Evolutionary conservation across 2,113 vertebrate genomes (phyloP), one percentile per base, ranked within the genome.

Genomic region (Sigmodon hispidus): DNA sequence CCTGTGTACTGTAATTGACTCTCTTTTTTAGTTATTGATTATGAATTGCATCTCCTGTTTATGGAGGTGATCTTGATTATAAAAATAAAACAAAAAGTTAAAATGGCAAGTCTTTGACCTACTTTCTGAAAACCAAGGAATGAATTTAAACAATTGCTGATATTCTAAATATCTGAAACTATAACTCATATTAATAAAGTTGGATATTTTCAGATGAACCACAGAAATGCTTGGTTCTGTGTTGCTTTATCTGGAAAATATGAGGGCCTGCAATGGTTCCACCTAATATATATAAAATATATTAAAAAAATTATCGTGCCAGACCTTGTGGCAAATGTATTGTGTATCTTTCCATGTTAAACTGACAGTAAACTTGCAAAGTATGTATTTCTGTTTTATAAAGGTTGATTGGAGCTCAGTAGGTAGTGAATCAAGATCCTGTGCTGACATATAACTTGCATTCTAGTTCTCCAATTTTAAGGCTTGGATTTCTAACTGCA

Each of bases 1-100:
- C 83, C 15, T 40, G 9, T 55, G 5, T 95, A 45, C 24, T 48
- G 9, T 55, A n/a, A 50, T 67, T 72, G 59, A 26, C 31, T 90
- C 48, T 93, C 84, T 94, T 89, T 77, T 52, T 15, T 59, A 91
- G n/a, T 85, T 91, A 61, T 55, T 43, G 22, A 63, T 90, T 93
- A 93, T 67, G 59, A 93, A 63, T 80, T 88, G n/a, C 34, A 81
- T 94, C 87, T 93, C 36, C 16, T 84, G n/a, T 3, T 65, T 31
- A 22, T 5, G 1, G 59, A 79, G 63, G 67, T 87, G 24, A 31
- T 84, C 3, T 63, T 72, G 75, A 77, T 90, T 48, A 69, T 69
- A 16, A 80, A 96, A 81, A 61, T 80, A 65, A 87, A 80, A 75
- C 45, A 52, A 36, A 87, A 19, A 72, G 40, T 36, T 59, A 79